Evolutionary conservation across 2,113 vertebrate genomes (phyloP), one percentile per base, ranked within the genome.

Genomic region (Eolophus roseicapilla): DNA sequence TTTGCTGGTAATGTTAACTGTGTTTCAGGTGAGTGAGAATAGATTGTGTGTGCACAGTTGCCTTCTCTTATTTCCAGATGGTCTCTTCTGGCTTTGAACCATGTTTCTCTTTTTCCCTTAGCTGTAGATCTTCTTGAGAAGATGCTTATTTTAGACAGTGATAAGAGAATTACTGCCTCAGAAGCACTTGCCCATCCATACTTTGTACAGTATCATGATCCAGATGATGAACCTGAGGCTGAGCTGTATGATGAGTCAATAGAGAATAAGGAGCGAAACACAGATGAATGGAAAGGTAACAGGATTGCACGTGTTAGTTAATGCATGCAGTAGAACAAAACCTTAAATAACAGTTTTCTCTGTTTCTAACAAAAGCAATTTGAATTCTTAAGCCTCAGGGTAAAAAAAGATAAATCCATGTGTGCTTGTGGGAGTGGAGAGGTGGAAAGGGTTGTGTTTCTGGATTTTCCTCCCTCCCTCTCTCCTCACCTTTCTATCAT

Each of bases 201-300:
- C 97, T 99, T 99, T 95, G 98, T 99, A 25, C 99, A 99, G 97
- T 99, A 99, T 85, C 99, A 99, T 0, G 99, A 99, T 82, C 99
- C 99, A 0, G 99, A 99, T 0, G 99, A 99, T 2, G 99, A 99
- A 84, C 99, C 99, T 0, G 99, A 99, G 93, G 99, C 99, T 0
- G 98, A 98, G 82, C 98, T 98, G 9, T 99, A 99, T 0, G 99
- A 99, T 10, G 99, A 99, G 82, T 99, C 98, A 4, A 97, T 98
- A 31, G 99, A 99, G 96, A 99, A 99, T 92, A 99, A 99, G 96
- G 99, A 99, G 86, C 97, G 98, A 88, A 99, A 98, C 7, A 96
- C 99, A 88, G 99, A 99, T 41, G 99, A 99, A 94, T 99, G 99
- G 99, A 99, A 99, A 98, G 99, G 99, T 99, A 97, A 95, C 95